phyloP scores from a whole-genome alignment of 1,140 invertebrate genomes.

The Meloidogyne exigua region DNA sequence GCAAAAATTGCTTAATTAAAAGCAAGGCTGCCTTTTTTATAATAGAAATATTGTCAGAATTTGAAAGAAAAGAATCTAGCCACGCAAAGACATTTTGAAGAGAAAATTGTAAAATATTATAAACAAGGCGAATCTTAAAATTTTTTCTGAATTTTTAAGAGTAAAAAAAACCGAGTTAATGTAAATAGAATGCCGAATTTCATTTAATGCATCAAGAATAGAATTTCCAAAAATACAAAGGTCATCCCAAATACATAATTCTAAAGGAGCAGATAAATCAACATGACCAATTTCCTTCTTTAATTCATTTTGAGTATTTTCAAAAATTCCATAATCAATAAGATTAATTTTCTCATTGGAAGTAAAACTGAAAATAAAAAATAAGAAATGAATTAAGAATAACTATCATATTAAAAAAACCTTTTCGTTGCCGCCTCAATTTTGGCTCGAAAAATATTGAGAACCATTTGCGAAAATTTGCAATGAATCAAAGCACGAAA shows the following conservation, averaged over 20 bases:
- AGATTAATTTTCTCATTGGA: conserved; percentile 38
- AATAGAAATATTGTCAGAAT: conserved; percentile 16
- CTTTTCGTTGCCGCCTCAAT: conserved; percentile 40
- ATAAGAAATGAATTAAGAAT: neutral
- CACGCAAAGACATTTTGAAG: conserved; percentile 43
- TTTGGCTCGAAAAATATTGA: conserved; percentile 42
- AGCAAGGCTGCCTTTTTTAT: conserved; percentile 39
- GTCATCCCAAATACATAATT: conserved; percentile 61
- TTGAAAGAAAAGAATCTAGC: conserved; percentile 39
- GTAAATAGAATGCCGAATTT: conserved; percentile 54
- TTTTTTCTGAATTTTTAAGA: conserved; percentile 6
- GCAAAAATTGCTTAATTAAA: conserved; percentile 45
- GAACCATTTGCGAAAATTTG: conserved; percentile 45
- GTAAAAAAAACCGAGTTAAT: conserved; percentile 42
- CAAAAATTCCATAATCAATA: conserved; percentile 52
- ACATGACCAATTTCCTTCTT: conserved; percentile 29
- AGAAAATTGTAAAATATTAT: conserved; percentile 34
- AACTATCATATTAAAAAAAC: conserved; percentile 20
- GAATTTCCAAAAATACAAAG: conserved; percentile 59
- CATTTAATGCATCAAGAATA: conserved; percentile 53
- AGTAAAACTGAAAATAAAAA: conserved; percentile 39
- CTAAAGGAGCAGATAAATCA: conserved; percentile 52
- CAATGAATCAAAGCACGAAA: conserved; percentile 53
- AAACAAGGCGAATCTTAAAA: conserved; percentile 35
- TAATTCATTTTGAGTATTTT: conserved; percentile 47